Evolutionary conservation across 1,140 invertebrate species (phyloP).

Genomic region (Heterodera carotae): DNA sequence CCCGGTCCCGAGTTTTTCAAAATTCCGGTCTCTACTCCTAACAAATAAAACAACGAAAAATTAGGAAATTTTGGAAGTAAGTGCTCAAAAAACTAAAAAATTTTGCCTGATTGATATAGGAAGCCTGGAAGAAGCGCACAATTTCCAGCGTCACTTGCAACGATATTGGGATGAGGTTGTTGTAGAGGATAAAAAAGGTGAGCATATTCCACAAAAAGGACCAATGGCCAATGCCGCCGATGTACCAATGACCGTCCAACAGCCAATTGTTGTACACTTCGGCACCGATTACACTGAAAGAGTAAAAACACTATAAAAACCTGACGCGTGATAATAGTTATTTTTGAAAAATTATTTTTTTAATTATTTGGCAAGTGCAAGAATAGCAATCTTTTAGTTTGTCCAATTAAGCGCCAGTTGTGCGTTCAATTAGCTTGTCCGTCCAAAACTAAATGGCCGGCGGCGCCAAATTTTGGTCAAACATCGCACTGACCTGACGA

Average conservation of each 20-base stretch:
- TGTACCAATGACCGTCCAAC: constrained; percentile 48
- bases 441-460: too few species aligned
- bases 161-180: constrained; percentile 98
- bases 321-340: too few species aligned
- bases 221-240: constrained; percentile 66
- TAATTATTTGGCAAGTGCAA: too few species aligned
- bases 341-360: too few species aligned
- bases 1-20: too few species aligned
- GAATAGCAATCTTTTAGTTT: too few species aligned
- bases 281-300: constrained; percentile 79
- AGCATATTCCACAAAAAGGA: constrained; percentile 92
- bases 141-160: constrained; percentile 97
- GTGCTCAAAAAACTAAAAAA: background rate
- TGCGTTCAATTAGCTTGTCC: too few species aligned
- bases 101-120: constrained; percentile 81
- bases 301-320: background rate
- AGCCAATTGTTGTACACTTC: constrained; percentile 74
- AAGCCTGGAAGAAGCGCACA: constrained; percentile 82
- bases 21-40: too few species aligned
- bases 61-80: background rate
- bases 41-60: background rate
- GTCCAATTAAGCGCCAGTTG: too few species aligned
- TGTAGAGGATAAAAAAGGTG: constrained; percentile 98
- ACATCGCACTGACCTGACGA: constrained; percentile 70
- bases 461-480: too few species aligned